Base-by-base conservation (phyloP, 1,140 invertebrate genomes). In the Hesperophylax magnus region DNA sequence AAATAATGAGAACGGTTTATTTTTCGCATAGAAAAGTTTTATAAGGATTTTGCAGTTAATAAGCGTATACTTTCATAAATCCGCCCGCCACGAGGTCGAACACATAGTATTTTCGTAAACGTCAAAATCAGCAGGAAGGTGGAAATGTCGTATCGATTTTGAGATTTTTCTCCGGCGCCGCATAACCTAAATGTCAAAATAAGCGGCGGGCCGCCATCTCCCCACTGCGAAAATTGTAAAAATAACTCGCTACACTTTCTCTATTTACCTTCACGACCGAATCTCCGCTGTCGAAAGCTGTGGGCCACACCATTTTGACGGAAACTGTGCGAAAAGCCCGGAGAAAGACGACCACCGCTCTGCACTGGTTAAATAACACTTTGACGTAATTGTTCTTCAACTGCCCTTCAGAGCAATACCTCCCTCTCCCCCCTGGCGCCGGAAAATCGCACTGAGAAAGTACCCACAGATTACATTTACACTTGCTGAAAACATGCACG, bases 291-390 rank as follows among this genome's bases (percentile, higher is more conserved):
- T 83, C 82, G 63, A 74, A 83, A 61, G 75, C 78, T 6, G 82
- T 83, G 3, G 76, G 17, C 82, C 82, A 83, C 3, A 83, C 82
- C 82, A 83, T 83, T 24, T 74, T 83, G 60, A 20, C 31, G 18
- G 47, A 20, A 22, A 56, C 34, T 53, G 27, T 39, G 24, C 63
- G 54, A 54, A 31, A 76, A 67, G 31, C 56, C 54, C 67, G 65
- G n/a, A 31, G 17, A 31, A 53, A 78, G 52, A 69, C 31, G 31
- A 20, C 39, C 77, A 34, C 31, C 72, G 58, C 60, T 56, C 72
- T 56, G 71, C 69, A 72, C 72, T 74, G 76, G 79, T 83, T 83
- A 78, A 83, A 79, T 83, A 83, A 83, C 82, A 83, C 56, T 54
- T 77, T 79, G 81, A 79, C 78, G 75, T 53, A 72, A 78, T 61